Percentiles rank a stretch among this genome's conserved stretches.
Conservation (phyloP, 2,113 vertebrate genomes). For the Ailuropoda melanoleuca region DNA sequence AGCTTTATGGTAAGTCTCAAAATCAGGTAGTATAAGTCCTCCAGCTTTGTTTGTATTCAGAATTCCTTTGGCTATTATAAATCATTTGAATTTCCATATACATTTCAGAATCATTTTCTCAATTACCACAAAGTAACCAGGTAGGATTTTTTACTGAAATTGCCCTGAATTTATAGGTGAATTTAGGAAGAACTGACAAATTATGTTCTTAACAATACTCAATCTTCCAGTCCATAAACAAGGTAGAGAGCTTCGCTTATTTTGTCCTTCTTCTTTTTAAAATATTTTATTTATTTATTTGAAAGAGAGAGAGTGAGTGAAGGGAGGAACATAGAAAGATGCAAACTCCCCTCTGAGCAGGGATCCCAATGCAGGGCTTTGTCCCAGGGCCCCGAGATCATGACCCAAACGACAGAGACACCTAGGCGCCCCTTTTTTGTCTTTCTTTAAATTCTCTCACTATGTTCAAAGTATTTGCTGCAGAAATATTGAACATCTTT, state of each 20-base stretch:
- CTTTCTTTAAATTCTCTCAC: background rate
- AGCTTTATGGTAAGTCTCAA: background rate
- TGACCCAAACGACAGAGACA: background rate
- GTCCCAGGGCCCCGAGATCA: background rate
- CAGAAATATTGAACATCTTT: background rate
- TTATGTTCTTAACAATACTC: background rate
- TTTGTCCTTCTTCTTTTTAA: background rate
- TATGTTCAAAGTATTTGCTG: background rate
- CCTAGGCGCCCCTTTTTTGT: background rate
- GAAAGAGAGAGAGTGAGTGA: background rate
- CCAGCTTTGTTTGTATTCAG: background rate
- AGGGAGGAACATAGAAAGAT: background rate
- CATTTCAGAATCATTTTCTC: conserved; percentile 26
- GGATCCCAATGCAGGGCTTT: background rate
- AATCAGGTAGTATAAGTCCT: background rate
- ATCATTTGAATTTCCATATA: background rate
- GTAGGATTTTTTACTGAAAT: background rate
- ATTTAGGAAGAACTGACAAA: background rate
- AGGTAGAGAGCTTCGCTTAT: background rate
- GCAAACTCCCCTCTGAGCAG: background rate
- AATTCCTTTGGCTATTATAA: background rate
- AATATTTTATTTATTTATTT: background rate
- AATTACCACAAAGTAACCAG: background rate
- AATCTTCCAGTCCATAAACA: background rate
- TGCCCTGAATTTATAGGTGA: background rate